These are phyloP conservation scores for Paguma larvata DNA, from an alignment of 2,797 vertebrate species.

Conservation along the genomic window DNA sequence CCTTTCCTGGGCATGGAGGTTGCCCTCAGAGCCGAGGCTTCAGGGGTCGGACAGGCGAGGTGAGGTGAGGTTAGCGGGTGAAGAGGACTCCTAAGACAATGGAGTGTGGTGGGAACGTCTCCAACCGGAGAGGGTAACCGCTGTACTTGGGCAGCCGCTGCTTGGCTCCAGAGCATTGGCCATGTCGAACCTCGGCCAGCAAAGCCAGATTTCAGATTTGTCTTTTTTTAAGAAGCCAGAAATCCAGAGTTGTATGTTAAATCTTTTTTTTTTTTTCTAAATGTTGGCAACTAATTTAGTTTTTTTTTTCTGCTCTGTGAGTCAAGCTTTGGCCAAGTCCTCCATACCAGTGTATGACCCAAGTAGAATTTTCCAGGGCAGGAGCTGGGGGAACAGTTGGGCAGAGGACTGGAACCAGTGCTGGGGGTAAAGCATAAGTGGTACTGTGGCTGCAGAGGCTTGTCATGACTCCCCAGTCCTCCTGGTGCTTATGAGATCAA, in stretches of 20 bases:
- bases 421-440: not conserved
- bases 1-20: not conserved
- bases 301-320: not conserved
- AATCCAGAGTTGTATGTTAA: constrained; percentile 1
- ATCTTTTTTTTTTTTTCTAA: not conserved
- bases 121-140: not conserved
- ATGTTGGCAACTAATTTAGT: not conserved
- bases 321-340: not conserved
- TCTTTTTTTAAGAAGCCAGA: constrained; percentile 33
- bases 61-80: no score
- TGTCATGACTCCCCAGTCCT: not conserved
- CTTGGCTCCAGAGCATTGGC: not conserved
- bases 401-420: not conserved
- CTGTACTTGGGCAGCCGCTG: not conserved
- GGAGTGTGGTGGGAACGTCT: not conserved
- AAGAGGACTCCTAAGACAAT: not conserved
- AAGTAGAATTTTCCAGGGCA: not conserved
- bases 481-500: not conserved
- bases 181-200: not conserved
- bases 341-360: not conserved
- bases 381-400: not conserved
- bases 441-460: not conserved
- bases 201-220: not conserved
- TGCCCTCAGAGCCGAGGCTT: not conserved
- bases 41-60: not conserved